Conservation (phyloP, 2,113 vertebrate genomes). For the Salminus brasiliensis region DNA sequence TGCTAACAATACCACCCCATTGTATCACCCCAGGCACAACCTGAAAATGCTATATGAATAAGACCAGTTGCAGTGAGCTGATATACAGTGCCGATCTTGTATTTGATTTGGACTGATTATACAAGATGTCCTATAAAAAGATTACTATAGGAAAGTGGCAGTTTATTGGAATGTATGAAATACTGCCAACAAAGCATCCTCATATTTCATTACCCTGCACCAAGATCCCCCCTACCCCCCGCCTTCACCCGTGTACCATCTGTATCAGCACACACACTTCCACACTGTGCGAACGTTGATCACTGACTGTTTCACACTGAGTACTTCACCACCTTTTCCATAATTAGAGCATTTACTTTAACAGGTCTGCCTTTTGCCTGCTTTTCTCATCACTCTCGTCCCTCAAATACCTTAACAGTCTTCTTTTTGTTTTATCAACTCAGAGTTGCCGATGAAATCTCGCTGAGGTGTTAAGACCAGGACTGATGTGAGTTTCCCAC, state of each 20-base stretch:
- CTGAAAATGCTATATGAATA: background rate
- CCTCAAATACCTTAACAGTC: slow-evolving; percentile 54
- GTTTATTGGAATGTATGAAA: slow-evolving; percentile 50
- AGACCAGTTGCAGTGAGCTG: background rate
- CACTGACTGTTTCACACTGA: slow-evolving; percentile 66
- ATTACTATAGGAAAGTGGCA: slow-evolving; percentile 18
- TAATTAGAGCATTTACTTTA: slow-evolving; percentile 79
- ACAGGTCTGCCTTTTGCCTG: slow-evolving; percentile 71
- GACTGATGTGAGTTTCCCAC: slow-evolving; percentile 31
- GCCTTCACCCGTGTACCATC: slow-evolving; percentile 63
- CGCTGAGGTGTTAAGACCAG: slow-evolving; percentile 50
- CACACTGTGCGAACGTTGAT: slow-evolving; percentile 75
- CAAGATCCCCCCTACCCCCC: slow-evolving; percentile 59
- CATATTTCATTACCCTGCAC: slow-evolving; percentile 53
- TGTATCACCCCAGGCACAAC: background rate
- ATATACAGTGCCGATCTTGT: background rate
- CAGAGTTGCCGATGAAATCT: slow-evolving; percentile 48
- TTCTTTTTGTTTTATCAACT: slow-evolving; percentile 64
- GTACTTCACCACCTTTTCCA: slow-evolving; percentile 75
- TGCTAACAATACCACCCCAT: no score
- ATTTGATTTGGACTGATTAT: background rate
- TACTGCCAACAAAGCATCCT: slow-evolving; percentile 60
- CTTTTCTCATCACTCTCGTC: slow-evolving; percentile 35
- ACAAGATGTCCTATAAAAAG: slow-evolving; percentile 1
- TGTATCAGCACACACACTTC: slow-evolving; percentile 66